phyloP scores from a whole-genome alignment of 2,113 vertebrate species.

The Tringa solitaria region DNA sequence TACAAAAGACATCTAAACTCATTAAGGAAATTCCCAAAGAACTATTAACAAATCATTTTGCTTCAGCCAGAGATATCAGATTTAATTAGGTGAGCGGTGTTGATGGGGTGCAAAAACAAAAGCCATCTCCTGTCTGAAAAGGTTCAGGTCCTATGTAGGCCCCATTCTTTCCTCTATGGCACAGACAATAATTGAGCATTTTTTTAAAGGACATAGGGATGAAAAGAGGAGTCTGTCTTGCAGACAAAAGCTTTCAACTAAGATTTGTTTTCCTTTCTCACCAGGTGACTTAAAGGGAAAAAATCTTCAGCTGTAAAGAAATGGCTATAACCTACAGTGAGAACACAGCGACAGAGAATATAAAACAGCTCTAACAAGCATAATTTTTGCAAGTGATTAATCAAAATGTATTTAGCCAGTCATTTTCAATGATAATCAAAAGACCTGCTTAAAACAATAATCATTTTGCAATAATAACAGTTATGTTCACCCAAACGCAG shows the following conservation, averaged over 20 bases:
- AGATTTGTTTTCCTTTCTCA: slow-evolving; percentile 82
- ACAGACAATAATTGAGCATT: slow-evolving; percentile 90
- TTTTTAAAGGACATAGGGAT: slow-evolving; percentile 74
- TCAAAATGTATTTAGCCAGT: slow-evolving; percentile 77
- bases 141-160: slow-evolving; percentile 87
- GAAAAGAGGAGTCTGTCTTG: slow-evolving; percentile 68
- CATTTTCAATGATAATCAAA: slow-evolving; percentile 76
- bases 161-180: slow-evolving; percentile 79
- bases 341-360: slow-evolving; percentile 77
- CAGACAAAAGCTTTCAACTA: slow-evolving; percentile 86
- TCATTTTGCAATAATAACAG: slow-evolving; percentile 70
- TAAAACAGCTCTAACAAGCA: slow-evolving; percentile 77
- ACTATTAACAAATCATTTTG: slow-evolving; percentile 91
- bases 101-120: slow-evolving; percentile 95
- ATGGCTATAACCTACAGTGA: slow-evolving; percentile 69
- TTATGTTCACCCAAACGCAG: slow-evolving; percentile 50
- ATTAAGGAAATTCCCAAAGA: slow-evolving; percentile 96
- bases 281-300: slow-evolving; percentile 86
- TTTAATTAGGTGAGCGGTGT: slow-evolving; percentile 97
- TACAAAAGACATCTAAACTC: slow-evolving; percentile 95
- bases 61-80: slow-evolving; percentile 90
- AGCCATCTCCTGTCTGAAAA: slow-evolving; percentile 89
- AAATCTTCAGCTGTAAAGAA: slow-evolving; percentile 65
- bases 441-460: slow-evolving; percentile 76
- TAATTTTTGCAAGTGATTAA: slow-evolving; percentile 78